phyloP scores from a whole-genome alignment of 2,113 vertebrate species.

The Cottus gobio region DNA sequence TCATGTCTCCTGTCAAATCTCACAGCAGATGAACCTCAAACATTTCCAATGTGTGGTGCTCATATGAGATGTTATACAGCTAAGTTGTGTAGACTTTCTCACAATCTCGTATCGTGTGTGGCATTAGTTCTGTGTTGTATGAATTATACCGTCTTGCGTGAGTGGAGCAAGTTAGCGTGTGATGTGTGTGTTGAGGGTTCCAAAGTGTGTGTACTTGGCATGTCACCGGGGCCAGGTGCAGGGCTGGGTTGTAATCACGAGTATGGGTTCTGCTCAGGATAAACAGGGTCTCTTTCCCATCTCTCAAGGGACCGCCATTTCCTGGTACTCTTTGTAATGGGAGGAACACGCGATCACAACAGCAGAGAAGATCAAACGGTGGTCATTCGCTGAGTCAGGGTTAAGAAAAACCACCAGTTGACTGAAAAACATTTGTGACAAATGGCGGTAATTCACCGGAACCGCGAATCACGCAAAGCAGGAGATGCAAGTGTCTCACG shows the following conservation, averaged over 20 bases:
- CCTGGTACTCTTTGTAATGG: constrained; percentile 78
- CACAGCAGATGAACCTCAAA: no score
- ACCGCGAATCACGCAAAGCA: neutral
- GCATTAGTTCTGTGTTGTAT: constrained; percentile 6
- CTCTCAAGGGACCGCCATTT: constrained; percentile 73
- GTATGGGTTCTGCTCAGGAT: constrained; percentile 73
- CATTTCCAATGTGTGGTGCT: no score
- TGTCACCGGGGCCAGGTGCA: constrained; percentile 75
- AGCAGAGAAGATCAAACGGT: constrained; percentile 71
- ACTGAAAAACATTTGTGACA: constrained; percentile 60
- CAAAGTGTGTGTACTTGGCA: constrained; percentile 61
- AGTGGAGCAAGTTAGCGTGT: constrained; percentile 15
- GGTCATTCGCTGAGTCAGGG: constrained; percentile 76
- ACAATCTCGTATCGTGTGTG: neutral
- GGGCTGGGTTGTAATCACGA: constrained; percentile 71
- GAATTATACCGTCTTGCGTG: constrained; percentile 1
- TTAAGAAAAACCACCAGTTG: constrained; percentile 66
- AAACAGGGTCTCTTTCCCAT: constrained; percentile 76
- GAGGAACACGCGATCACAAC: constrained; percentile 75
- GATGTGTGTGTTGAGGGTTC: neutral
- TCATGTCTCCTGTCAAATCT: no score
- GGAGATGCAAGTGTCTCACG: neutral
- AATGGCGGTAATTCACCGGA: constrained; percentile 10
- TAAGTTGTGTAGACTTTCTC: neutral
- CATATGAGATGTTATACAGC: neutral